These are phyloP conservation scores for Hydriomena furcata DNA, from an alignment of 2,888 invertebrate genomes.

Conservation along the genomic window DNA sequence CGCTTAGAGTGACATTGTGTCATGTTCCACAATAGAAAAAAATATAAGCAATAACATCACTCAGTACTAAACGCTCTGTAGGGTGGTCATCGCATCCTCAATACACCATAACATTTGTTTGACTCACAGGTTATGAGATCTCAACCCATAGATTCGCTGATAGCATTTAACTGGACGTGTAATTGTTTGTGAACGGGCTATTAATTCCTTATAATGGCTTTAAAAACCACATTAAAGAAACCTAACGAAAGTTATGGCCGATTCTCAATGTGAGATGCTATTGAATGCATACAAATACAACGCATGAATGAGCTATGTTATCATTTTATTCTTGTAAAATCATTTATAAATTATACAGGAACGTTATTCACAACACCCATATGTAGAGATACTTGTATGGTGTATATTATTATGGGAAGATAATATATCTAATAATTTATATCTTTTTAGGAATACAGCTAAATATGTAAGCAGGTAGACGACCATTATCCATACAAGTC, in stretches of 20 bases:
- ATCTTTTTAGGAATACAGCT: constrained; percentile 5
- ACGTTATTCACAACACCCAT: constrained; percentile 3
- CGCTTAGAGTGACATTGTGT: no score
- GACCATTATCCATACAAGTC: constrained; percentile 36
- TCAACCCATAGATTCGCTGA: constrained; percentile 77
- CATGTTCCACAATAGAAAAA: no score
- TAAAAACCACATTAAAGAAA: constrained; percentile 67
- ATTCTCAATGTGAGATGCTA: constrained; percentile 54
- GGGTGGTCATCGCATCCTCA: constrained; percentile 40
- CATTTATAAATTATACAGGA: constrained; percentile 13
- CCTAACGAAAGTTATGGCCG: constrained; percentile 69
- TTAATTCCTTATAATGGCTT: constrained; percentile 76
- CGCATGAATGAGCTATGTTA: constrained; percentile 50
- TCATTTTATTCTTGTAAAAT: constrained; percentile 38
- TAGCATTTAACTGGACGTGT: constrained; percentile 76
- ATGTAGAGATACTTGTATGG: constrained; percentile 1
- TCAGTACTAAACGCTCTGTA: constrained; percentile 47
- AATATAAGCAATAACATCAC: constrained; percentile 30
- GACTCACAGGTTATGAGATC: constrained; percentile 79
- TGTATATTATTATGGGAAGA: neutral
- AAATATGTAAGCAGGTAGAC: constrained; percentile 23
- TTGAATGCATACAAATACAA: constrained; percentile 62
- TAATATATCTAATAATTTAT: no score
- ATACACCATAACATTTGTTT: constrained; percentile 51
- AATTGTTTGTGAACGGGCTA: constrained; percentile 78